Conservation (phyloP, 2,797 vertebrate genomes). For the Alca torda region DNA sequence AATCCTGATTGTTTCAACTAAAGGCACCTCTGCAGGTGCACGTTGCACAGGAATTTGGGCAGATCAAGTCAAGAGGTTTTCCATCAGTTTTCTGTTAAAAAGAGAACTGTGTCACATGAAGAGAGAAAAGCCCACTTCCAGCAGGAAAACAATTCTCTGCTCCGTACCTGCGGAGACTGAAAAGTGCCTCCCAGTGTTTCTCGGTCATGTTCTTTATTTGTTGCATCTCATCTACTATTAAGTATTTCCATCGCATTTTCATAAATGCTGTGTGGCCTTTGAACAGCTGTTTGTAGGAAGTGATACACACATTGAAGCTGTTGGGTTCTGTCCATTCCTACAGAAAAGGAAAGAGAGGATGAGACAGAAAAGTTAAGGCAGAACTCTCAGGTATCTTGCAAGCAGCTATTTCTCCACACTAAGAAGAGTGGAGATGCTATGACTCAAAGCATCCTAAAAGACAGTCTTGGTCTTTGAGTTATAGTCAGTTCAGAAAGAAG, state of each 20-base stretch:
- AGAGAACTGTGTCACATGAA: not conserved
- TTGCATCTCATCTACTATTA: slow-evolving; percentile 91
- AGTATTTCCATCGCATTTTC: slow-evolving; percentile 86
- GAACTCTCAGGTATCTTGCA: not conserved
- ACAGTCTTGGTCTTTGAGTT: not conserved
- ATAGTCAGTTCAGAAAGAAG: not conserved
- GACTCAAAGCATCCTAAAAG: not conserved
- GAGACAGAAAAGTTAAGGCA: not conserved
- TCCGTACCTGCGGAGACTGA: slow-evolving; percentile 85
- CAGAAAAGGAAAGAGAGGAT: not conserved
- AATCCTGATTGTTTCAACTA: not conserved
- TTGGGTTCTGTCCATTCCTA: slow-evolving; percentile 89
- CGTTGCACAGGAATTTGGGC: not conserved
- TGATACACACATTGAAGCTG: slow-evolving; percentile 90
- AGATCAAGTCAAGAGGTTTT: not conserved
- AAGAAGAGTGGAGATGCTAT: not conserved
- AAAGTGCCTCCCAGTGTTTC: slow-evolving; percentile 91
- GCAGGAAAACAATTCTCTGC: not conserved
- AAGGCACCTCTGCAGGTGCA: not conserved
- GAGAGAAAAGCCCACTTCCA: not conserved
- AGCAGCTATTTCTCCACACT: not conserved
- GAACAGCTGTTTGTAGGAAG: slow-evolving; percentile 92
- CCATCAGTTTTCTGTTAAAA: not conserved
- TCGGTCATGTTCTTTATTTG: slow-evolving; percentile 90
- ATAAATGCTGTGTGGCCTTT: slow-evolving; percentile 89